A percentile compares a stretch with the other conserved stretches of the same genome.
Conservation (phyloP, 2,888 invertebrate species). For the Barypeithes pellucidus region DNA sequence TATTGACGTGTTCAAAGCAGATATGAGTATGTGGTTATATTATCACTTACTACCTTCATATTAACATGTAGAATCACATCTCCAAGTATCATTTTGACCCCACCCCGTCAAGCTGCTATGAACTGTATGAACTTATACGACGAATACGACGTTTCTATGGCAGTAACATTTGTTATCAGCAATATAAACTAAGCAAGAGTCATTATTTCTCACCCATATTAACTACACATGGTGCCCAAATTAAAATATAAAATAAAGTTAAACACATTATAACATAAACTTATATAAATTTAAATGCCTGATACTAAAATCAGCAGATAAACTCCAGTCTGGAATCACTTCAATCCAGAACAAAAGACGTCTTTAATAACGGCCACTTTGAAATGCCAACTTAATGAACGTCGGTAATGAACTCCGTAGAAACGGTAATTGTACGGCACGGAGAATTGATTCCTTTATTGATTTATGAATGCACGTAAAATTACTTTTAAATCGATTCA, state of each 20-base stretch:
- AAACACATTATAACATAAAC: constrained; percentile 9
- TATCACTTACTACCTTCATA: no score
- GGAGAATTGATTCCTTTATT: constrained; percentile 7
- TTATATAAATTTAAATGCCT: background rate
- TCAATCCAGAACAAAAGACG: background rate
- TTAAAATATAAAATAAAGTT: background rate
- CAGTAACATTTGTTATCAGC: no score
- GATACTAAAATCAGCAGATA: background rate
- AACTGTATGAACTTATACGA: no score
- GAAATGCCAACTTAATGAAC: constrained; percentile 8
- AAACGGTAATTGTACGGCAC: background rate
- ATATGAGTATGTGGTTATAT: no score
- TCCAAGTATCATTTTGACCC: no score
- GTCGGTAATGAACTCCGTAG: background rate
- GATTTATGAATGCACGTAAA: background rate
- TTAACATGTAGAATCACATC: no score
- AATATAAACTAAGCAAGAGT: no score
- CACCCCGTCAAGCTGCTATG: no score
- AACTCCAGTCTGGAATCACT: background rate
- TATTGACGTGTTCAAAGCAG: no score
- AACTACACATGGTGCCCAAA: background rate
- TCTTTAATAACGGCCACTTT: constrained; percentile 11
- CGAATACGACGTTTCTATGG: no score
- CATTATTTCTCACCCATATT: no score
- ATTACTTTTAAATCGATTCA: background rate